These are phyloP conservation scores for Craseonycteris thonglongyai DNA, from an alignment of 2,113 vertebrate genomes.

Conservation along the genomic window DNA sequence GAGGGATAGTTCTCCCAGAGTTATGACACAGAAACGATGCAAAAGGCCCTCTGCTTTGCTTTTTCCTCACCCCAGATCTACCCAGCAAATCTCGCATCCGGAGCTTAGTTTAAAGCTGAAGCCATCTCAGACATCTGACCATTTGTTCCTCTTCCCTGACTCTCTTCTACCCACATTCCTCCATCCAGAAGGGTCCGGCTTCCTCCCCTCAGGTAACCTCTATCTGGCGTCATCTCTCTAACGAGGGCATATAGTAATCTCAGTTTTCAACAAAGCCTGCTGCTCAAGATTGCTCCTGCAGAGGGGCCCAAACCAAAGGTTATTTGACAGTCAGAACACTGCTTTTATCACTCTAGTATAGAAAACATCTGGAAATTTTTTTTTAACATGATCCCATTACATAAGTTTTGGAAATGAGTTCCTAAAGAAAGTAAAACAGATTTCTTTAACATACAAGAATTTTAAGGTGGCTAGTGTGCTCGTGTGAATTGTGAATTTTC, in stretches of 20 bases:
- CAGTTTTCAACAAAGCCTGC: background rate
- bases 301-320: background rate
- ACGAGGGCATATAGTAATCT: background rate
- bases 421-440: background rate
- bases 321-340: background rate
- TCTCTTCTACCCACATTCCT: background rate
- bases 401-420: background rate
- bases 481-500: background rate
- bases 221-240: background rate
- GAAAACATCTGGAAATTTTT: background rate
- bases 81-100: too few species aligned
- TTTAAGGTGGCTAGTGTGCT: background rate
- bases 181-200: background rate
- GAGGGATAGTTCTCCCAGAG: background rate
- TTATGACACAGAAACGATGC: background rate
- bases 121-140: background rate
- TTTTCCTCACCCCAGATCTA: background rate
- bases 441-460: background rate
- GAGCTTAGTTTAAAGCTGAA: background rate
- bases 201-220: background rate
- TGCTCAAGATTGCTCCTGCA: background rate
- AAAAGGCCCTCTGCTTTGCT: background rate
- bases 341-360: background rate
- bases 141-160: background rate
- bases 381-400: background rate